A percentile compares a stretch with the other conserved stretches of the same genome.
Conservation (phyloP, 2,797 vertebrate species). For the Hipposideros larvatus region DNA sequence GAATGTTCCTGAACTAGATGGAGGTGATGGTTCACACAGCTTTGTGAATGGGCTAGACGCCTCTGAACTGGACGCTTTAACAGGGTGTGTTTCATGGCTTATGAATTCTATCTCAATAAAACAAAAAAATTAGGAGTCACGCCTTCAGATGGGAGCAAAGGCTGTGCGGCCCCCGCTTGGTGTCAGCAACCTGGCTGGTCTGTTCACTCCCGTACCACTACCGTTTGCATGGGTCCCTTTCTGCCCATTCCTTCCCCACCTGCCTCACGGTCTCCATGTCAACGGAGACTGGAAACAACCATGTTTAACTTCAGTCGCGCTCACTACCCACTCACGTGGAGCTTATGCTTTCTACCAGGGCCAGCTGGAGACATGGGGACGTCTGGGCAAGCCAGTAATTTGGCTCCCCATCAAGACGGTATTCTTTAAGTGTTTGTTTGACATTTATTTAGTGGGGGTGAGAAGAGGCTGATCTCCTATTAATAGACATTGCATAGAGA, state of each 20-base stretch:
- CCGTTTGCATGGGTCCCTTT: background rate
- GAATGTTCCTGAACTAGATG: background rate
- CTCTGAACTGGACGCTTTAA: background rate
- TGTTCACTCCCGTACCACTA: background rate
- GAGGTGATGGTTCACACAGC: fast-evolving
- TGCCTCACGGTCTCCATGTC: slow-evolving; percentile 25
- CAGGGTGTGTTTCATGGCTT: background rate
- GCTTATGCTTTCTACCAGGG: background rate
- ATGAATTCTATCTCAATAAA: background rate
- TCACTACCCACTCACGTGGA: slow-evolving; percentile 10
- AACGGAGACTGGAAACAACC: background rate
- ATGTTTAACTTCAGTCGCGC: background rate
- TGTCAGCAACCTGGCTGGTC: background rate
- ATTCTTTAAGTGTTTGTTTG: slow-evolving; percentile 72
- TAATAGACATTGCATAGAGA: slow-evolving; percentile 50
- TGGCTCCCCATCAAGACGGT: slow-evolving; percentile 34
- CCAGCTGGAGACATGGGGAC: slow-evolving; percentile 32
- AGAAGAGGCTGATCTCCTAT: slow-evolving; percentile 62
- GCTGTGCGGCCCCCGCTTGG: background rate
- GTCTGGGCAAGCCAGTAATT: slow-evolving; percentile 57
- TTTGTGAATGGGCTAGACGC: background rate
- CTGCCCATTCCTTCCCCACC: background rate
- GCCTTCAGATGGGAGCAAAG: background rate
- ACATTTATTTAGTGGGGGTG: slow-evolving; percentile 67
- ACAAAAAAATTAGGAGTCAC: background rate